These are phyloP conservation scores for Nemoura dubitans DNA, from an alignment of 2,888 invertebrate species.

Conservation along the genomic window DNA sequence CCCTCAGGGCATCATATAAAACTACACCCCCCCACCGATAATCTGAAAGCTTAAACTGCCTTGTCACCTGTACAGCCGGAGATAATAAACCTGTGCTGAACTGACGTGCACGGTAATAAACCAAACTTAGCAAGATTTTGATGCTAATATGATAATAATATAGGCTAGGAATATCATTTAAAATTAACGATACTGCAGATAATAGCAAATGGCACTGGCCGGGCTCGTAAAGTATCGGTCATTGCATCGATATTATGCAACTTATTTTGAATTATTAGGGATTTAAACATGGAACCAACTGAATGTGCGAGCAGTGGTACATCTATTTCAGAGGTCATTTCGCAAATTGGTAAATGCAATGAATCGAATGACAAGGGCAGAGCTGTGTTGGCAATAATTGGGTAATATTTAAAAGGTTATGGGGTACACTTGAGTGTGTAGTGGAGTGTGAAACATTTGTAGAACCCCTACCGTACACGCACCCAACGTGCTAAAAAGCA, in stretches of 20 bases:
- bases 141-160: conserved; percentile 7
- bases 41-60: conserved; percentile 37
- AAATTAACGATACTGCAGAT: not conserved
- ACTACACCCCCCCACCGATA: conserved; percentile 22
- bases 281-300: not conserved
- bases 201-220: not conserved
- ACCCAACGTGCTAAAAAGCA: no score
- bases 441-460: no score
- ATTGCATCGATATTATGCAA: not conserved
- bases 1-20: conserved; percentile 19
- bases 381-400: not conserved
- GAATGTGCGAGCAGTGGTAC: not conserved
- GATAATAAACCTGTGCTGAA: conserved; percentile 9
- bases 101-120: not conserved
- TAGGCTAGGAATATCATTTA: not conserved
- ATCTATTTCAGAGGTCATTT: conserved; percentile 7
- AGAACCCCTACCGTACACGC: no score
- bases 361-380: not conserved
- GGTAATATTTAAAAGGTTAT: not conserved
- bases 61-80: conserved; percentile 27
- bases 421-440: not conserved
- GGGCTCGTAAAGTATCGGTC: not conserved
- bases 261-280: conserved; percentile 7
- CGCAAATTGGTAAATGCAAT: not conserved
- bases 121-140: not conserved